A percentile compares a stretch with the other conserved stretches of the same genome.
These are phyloP conservation scores for Orthonyx spaldingii DNA, from an alignment of 2,113 vertebrate species.

Conservation along the genomic window DNA sequence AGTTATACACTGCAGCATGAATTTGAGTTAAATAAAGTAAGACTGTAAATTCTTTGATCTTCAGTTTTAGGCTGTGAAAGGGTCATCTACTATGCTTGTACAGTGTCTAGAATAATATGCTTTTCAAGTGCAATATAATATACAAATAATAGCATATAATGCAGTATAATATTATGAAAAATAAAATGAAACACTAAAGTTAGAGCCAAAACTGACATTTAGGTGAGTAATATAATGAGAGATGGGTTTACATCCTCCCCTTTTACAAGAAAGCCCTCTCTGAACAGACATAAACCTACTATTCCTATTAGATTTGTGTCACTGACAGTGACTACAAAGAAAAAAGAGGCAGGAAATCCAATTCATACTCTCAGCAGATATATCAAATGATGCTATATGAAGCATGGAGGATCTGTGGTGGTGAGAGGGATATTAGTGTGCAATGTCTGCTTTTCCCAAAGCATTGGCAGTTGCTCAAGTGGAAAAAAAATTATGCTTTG, in stretches of 20 bases:
- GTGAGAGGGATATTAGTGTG: background rate
- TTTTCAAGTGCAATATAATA: background rate
- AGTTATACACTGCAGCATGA: background rate
- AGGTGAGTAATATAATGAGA: background rate
- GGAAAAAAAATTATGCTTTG: background rate
- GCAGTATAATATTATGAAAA: background rate
- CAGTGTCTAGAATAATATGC: background rate
- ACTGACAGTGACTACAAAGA: background rate
- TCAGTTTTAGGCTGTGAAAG: background rate
- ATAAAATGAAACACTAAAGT: background rate
- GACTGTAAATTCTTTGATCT: background rate
- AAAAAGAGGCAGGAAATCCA: background rate
- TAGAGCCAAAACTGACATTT: background rate
- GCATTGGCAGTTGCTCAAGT: background rate
- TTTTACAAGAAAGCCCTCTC: background rate
- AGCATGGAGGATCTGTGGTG: background rate
- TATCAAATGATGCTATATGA: background rate
- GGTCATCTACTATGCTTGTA: background rate
- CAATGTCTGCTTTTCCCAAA: background rate
- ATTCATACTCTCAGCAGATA: background rate
- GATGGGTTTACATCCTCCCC: background rate
- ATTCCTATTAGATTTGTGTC: background rate
- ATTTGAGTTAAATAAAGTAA: background rate
- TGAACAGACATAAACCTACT: background rate
- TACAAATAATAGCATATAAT: background rate